These are phyloP conservation scores for Monarcha castaneiventris DNA, from an alignment of 2,113 vertebrate genomes.

Conservation along the genomic window DNA sequence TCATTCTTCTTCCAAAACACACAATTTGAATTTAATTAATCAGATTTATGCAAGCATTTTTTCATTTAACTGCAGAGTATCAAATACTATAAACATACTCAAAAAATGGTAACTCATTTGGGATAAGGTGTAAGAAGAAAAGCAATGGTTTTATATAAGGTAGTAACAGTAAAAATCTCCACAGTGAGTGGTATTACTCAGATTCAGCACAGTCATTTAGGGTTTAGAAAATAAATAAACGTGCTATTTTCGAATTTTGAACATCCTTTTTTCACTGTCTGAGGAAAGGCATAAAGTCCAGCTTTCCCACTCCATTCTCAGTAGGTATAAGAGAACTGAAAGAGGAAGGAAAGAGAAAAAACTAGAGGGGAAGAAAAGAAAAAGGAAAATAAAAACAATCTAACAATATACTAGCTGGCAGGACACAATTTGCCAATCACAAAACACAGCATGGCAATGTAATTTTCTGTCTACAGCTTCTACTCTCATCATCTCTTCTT, in stretches of 20 bases:
- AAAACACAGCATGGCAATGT: neutral
- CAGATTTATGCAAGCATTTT: neutral
- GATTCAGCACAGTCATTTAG: neutral
- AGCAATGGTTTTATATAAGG: neutral
- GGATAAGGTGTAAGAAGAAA: neutral
- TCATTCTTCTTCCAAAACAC: neutral
- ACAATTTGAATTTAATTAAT: neutral
- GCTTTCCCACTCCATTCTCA: neutral
- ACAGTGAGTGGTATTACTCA: neutral
- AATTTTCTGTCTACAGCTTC: neutral
- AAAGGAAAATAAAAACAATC: neutral
- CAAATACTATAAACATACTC: neutral
- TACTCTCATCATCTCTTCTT: neutral
- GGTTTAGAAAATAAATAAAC: neutral
- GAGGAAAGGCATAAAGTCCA: neutral
- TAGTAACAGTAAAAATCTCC: neutral
- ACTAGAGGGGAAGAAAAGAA: neutral
- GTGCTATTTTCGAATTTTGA: neutral
- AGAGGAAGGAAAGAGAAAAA: neutral
- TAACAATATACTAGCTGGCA: neutral
- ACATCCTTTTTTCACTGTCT: neutral
- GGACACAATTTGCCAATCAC: rapidly evolving
- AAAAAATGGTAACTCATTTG: neutral
- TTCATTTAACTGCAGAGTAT: neutral
- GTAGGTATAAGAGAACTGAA: neutral